phyloP scores from a whole-genome alignment of 2,797 vertebrate species.

The Sebastes dallii region DNA sequence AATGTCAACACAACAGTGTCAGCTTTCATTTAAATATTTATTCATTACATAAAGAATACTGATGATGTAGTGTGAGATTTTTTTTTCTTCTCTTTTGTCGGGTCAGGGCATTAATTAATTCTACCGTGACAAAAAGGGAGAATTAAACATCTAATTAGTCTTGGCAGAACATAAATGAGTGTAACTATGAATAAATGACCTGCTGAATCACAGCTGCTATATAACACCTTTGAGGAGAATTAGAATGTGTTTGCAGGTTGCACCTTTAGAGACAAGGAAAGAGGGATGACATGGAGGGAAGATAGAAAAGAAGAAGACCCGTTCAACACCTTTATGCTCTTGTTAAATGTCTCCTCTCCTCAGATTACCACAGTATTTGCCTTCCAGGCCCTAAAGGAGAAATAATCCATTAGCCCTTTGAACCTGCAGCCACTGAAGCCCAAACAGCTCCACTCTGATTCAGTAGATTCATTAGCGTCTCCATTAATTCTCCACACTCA shows the following conservation, averaged over 20 bases:
- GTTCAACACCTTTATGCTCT: not conserved
- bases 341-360: not conserved
- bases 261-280: not conserved
- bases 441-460: conserved; percentile 14
- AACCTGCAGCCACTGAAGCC: conserved; percentile 37
- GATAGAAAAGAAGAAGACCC: not conserved
- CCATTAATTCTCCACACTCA: conserved; percentile 25
- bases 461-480: conserved; percentile 41
- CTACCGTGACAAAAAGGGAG: conserved; percentile 40
- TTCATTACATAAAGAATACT: conserved; percentile 20
- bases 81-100: not conserved
- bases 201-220: not conserved
- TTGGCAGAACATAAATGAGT: conserved; percentile 27
- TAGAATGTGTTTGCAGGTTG: conserved; percentile 6
- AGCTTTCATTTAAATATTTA: conserved; percentile 12
- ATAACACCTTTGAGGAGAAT: conserved; percentile 3
- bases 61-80: not conserved
- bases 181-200: conserved; percentile 17
- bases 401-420: conserved; percentile 47
- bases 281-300: not conserved
- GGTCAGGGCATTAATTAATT: conserved; percentile 52
- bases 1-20: conserved; percentile 19
- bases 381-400: conserved; percentile 9
- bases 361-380: not conserved
- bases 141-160: conserved; percentile 61